These are phyloP conservation scores for Bungarus multicinctus DNA, from an alignment of 2,113 vertebrate genomes.

Conservation along the genomic window DNA sequence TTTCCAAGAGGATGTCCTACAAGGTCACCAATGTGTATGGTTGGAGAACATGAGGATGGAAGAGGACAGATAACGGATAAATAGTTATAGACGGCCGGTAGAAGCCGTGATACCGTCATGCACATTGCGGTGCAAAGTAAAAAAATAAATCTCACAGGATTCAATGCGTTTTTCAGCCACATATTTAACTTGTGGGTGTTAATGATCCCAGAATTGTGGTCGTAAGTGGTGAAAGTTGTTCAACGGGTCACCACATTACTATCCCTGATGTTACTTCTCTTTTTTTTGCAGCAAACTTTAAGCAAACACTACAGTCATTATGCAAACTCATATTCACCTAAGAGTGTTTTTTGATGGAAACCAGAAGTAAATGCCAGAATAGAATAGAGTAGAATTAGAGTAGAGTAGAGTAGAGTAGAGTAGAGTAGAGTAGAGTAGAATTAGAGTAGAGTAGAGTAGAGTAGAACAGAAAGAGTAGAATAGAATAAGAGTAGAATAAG, in stretches of 20 bases:
- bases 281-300: too few relatives aligned
- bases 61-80: background rate
- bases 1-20: background rate
- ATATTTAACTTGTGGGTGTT: too few relatives aligned
- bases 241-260: background rate
- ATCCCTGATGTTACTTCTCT: background rate
- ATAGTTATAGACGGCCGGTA: background rate
- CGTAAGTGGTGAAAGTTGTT: background rate
- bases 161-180: background rate
- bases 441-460: too few relatives aligned
- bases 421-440: too few relatives aligned
- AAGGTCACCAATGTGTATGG: background rate
- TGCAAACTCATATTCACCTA: too few relatives aligned
- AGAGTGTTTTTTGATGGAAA: too few relatives aligned
- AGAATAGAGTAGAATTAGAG: too few relatives aligned
- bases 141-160: background rate
- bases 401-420: too few relatives aligned
- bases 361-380: background rate
- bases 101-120: background rate
- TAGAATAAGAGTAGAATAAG: too few relatives aligned
- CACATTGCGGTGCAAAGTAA: background rate
- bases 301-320: too few relatives aligned
- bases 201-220: background rate
- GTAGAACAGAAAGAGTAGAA: too few relatives aligned
- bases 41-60: background rate